Percentiles rank a stretch among this genome's conserved stretches.
Conservation (phyloP, 2,797 vertebrate genomes). For the Chlorospingus semifuscus region DNA sequence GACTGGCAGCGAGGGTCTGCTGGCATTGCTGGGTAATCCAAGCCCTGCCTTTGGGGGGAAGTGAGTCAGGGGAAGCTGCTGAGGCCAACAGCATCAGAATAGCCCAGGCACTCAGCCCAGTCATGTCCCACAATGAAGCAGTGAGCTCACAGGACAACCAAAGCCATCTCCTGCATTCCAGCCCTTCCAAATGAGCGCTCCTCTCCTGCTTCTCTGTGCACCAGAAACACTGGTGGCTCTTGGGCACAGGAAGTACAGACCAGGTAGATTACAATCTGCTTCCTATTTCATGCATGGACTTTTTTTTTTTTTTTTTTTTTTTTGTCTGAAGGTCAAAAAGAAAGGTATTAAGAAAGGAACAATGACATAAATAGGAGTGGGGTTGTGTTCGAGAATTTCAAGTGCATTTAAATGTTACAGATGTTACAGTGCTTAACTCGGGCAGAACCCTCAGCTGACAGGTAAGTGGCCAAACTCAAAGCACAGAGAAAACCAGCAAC, state of each 20-base stretch:
- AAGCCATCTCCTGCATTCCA: background rate
- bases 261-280: background rate
- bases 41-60: slow-evolving; percentile 2
- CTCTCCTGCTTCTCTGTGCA: background rate
- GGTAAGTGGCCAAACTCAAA: background rate
- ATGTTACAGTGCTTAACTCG: background rate
- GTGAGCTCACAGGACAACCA: background rate
- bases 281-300: background rate
- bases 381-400: background rate
- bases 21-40: slow-evolving; percentile 22
- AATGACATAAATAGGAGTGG: background rate
- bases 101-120: background rate
- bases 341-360: background rate
- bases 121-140: background rate
- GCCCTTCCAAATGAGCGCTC: background rate
- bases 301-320: background rate
- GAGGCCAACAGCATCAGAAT: slow-evolving; percentile 6
- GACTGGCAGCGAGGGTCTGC: background rate
- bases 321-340: background rate
- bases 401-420: background rate
- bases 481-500: background rate
- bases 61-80: slow-evolving; percentile 10
- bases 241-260: background rate
- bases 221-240: background rate
- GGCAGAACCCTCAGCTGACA: background rate